Conservation (phyloP, 2,888 invertebrate genomes). For the Margaritifera margaritifera region DNA sequence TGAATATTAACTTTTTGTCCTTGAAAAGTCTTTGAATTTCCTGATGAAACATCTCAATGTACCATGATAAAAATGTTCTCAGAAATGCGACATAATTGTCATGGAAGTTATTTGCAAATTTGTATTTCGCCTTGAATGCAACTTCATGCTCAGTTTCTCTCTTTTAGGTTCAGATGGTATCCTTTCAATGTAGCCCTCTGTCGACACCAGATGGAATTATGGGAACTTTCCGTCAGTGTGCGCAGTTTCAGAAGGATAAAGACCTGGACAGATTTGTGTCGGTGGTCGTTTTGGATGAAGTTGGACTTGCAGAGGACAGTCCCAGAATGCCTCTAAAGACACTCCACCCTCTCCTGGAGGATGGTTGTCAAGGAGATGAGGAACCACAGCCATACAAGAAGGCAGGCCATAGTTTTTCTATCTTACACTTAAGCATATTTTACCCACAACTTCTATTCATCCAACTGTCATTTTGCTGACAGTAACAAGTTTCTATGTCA, state of each 20-base stretch:
- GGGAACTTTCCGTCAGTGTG: conserved; percentile 65
- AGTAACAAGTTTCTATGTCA: too few species aligned
- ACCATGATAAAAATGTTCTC: too few species aligned
- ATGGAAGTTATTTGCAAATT: background rate
- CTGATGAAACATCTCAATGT: too few species aligned
- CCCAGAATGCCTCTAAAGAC: conserved; percentile 70
- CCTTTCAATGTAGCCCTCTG: conserved; percentile 69
- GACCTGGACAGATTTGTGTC: conserved; percentile 62
- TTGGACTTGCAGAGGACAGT: conserved; percentile 69
- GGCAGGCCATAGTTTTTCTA: conserved; percentile 20
- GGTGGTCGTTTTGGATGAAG: conserved; percentile 69
- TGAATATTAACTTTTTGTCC: too few species aligned
- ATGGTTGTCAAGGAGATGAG: conserved; percentile 67
- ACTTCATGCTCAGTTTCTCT: background rate
- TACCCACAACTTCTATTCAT: too few species aligned
- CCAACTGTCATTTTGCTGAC: too few species aligned
- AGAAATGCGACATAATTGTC: background rate
- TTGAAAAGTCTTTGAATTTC: too few species aligned
- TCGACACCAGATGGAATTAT: conserved; percentile 67
- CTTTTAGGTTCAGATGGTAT: conserved; percentile 65
- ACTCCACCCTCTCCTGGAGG: conserved; percentile 68
- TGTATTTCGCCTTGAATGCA: background rate
- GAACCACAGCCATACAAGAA: conserved; percentile 58
- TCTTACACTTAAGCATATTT: too few species aligned
- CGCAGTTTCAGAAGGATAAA: conserved; percentile 64